These are phyloP conservation scores for Nemurella pictetii DNA, from an alignment of 2,888 invertebrate genomes.

Conservation along the genomic window DNA sequence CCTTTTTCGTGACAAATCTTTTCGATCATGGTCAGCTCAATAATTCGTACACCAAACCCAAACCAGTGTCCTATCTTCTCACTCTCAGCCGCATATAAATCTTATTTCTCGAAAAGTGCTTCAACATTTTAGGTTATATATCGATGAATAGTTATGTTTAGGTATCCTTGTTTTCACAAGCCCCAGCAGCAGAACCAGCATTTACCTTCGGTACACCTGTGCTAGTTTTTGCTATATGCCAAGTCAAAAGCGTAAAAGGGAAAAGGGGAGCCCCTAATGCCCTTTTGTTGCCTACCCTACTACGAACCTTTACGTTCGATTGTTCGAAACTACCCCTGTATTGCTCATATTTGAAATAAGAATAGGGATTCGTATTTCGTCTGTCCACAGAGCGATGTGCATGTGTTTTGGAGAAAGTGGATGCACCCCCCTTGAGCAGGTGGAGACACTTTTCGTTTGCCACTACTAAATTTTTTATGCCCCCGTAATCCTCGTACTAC, in stretches of 20 bases:
- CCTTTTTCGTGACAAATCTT: constrained; percentile 13
- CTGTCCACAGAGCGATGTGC: neutral
- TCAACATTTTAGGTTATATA: constrained; percentile 19
- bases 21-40: neutral
- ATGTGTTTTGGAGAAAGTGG: constrained; percentile 19
- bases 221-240: constrained; percentile 25
- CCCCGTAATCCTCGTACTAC: neutral
- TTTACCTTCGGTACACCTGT: constrained; percentile 24
- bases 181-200: neutral
- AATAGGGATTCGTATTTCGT: constrained; percentile 28
- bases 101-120: constrained; percentile 1
- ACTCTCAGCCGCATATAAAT: neutral
- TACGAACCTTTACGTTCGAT: neutral
- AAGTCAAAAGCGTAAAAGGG: constrained; percentile 25
- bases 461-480: constrained; percentile 8
- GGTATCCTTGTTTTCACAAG: neutral
- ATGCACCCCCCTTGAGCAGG: neutral
- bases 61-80: neutral
- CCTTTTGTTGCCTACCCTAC: neutral
- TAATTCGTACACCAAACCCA: neutral
- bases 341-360: constrained; percentile 26
- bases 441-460: neutral
- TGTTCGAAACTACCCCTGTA: constrained; percentile 14
- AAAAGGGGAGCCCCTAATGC: neutral
- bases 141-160: constrained; percentile 6